Evolutionary conservation across 2,797 vertebrate species (phyloP).

Genomic region (Zalophus californianus): DNA sequence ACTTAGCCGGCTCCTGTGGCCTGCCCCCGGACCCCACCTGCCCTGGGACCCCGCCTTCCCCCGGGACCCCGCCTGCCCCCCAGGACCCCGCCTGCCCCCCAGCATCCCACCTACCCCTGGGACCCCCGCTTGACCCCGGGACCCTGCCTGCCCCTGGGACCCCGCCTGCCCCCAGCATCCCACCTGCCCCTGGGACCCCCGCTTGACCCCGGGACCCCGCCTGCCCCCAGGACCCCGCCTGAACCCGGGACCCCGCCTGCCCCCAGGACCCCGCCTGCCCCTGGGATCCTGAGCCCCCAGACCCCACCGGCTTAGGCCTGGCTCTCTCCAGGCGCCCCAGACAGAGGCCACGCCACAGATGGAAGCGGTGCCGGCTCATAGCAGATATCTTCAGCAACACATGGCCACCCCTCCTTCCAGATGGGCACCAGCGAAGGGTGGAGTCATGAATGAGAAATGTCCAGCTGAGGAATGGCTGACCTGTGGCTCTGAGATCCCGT

Average conservation of each 20-base stretch:
- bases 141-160: too few species aligned
- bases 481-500: background rate
- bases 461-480: rapidly evolving
- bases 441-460: rapidly evolving
- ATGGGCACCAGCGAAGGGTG: background rate
- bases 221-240: too few species aligned
- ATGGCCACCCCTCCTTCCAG: rapidly evolving
- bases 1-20: background rate
- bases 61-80: too few species aligned
- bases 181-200: too few species aligned
- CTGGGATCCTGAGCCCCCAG: background rate
- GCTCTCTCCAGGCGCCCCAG: background rate
- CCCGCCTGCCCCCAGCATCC: too few species aligned
- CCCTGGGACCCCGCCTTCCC: too few species aligned
- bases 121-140: too few species aligned
- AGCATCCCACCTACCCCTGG: too few species aligned
- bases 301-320: background rate
- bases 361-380: rapidly evolving
- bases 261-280: background rate
- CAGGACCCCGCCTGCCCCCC: too few species aligned
- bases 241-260: background rate
- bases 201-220: too few species aligned
- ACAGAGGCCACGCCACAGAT: rapidly evolving
- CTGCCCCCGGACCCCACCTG: too few species aligned
- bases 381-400: rapidly evolving